These are phyloP conservation scores for Solea senegalensis DNA, from an alignment of 2,113 vertebrate genomes.

Conservation along the genomic window DNA sequence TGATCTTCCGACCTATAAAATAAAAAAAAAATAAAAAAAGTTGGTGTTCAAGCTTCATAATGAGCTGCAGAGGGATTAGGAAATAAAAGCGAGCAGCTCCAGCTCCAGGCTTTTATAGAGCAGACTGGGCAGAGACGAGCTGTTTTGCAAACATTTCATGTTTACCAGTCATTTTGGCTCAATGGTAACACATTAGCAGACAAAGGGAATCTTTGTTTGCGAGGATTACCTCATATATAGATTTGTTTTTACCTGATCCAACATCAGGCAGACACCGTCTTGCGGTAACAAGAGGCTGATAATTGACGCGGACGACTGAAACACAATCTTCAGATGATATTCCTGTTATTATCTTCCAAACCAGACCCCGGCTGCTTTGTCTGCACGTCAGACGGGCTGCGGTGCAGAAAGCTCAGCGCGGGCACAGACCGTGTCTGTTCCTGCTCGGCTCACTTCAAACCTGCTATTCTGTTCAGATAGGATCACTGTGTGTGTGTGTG, in stretches of 20 bases:
- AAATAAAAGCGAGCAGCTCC: constrained; percentile 48
- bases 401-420: constrained; percentile 34
- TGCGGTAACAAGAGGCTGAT: neutral
- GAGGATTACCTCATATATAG: neutral
- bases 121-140: constrained; percentile 42
- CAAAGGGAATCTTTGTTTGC: constrained; percentile 44
- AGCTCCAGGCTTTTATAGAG: constrained; percentile 50
- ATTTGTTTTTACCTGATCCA: neutral
- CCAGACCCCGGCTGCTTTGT: constrained; percentile 36
- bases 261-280: neutral
- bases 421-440: constrained; percentile 46
- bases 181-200: constrained; percentile 16
- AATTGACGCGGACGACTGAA: constrained; percentile 5
- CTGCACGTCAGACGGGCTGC: constrained; percentile 58
- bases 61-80: constrained; percentile 56
- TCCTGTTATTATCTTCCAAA: constrained; percentile 10
- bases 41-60: constrained; percentile 37
- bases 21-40: constrained; percentile 16
- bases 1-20: constrained; percentile 41
- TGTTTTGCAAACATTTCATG: constrained; percentile 31
- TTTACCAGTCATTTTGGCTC: constrained; percentile 21
- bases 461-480: constrained; percentile 41
- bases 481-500: constrained; percentile 37
- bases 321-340: constrained; percentile 39
- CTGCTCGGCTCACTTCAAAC: constrained; percentile 38